Percentiles rank a stretch among this genome's conserved stretches.
phyloP scores from a whole-genome alignment of 2,113 vertebrate genomes.

The Toxotes chatareus region DNA sequence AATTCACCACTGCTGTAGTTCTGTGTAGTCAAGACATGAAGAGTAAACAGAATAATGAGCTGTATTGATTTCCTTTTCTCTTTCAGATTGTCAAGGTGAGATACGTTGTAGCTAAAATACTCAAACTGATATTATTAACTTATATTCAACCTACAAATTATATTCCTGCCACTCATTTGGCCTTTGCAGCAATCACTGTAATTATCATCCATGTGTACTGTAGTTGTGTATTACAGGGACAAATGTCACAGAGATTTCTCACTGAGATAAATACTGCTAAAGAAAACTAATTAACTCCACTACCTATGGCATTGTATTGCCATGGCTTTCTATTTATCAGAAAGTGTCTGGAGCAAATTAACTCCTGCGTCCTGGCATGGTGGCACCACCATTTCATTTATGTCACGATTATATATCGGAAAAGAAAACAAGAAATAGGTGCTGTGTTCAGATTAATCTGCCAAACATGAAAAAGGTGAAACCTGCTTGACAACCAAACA shows the following conservation, averaged over 20 bases:
- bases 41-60: neutral
- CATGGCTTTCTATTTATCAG: slow-evolving; percentile 7
- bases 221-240: slow-evolving; percentile 54
- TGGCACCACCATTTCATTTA: neutral
- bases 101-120: neutral
- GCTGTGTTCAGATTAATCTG: slow-evolving; percentile 1
- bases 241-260: slow-evolving; percentile 63
- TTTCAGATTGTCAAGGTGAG: neutral
- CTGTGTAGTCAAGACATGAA: neutral
- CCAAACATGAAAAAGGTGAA: neutral
- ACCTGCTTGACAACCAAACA: neutral
- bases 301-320: slow-evolving; percentile 46
- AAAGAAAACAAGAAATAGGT: neutral
- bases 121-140: slow-evolving; percentile 26
- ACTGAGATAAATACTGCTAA: slow-evolving; percentile 63
- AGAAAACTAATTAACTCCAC: slow-evolving; percentile 67
- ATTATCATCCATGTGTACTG: slow-evolving; percentile 56
- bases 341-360: slow-evolving; percentile 40
- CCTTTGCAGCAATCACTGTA: slow-evolving; percentile 61
- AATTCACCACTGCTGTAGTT: neutral
- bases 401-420: slow-evolving; percentile 12
- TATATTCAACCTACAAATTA: slow-evolving; percentile 40
- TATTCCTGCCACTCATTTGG: slow-evolving; percentile 33
- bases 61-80: neutral
- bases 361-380: neutral